Evolutionary conservation across 2,797 vertebrate species (phyloP), one percentile per base, ranked within the genome.

Genomic region (Danio jaintianensis): DNA sequence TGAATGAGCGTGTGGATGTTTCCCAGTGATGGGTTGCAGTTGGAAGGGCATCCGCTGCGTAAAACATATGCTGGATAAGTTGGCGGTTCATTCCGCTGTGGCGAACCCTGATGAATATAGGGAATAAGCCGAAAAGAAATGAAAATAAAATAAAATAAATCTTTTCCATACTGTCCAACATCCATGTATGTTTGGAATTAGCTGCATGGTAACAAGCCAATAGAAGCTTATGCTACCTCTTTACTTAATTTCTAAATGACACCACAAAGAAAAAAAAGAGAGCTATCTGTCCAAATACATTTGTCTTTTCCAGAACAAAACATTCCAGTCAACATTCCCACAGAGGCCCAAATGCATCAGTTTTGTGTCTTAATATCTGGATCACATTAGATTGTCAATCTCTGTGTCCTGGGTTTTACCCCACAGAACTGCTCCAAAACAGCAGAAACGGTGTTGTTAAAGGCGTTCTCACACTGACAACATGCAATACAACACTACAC

Each of bases 321-420:
- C 10, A 58, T 47, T 58, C n/a, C 53, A 50, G 45, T 38, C 22
- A 48, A 20, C 38, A 64, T 53, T 53, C 6, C 38, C 29, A 53
- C 29, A 16, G 36, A 40, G n/a, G n/a, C 4, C 11, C 10, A 56
- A 55, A 66, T 18, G 12, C 5, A 43, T 53, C 29, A 29, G 36
- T 75, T 63, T 12, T 38, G n/a, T 62, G 36, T 66, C 43, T 38
- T 52, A 50, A 61, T 78, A 16, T 38, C n/a, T 78, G 63, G 75
- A 47, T 59, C 52, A 12, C 61, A 70, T 78, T 70, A 70, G 45
- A 79, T 62, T 50, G 12, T 70, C 36, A 53, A 42, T 61, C 76
- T 53, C 36, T 22, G 12, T 78, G 64, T 78, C 55, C 66, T 61
- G 52, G 40, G 22, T 40, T 64, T 71, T 56, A 63, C 69, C 78